Base-by-base conservation (phyloP, 2,888 invertebrate genomes). In the Orthosia gracilis region DNA sequence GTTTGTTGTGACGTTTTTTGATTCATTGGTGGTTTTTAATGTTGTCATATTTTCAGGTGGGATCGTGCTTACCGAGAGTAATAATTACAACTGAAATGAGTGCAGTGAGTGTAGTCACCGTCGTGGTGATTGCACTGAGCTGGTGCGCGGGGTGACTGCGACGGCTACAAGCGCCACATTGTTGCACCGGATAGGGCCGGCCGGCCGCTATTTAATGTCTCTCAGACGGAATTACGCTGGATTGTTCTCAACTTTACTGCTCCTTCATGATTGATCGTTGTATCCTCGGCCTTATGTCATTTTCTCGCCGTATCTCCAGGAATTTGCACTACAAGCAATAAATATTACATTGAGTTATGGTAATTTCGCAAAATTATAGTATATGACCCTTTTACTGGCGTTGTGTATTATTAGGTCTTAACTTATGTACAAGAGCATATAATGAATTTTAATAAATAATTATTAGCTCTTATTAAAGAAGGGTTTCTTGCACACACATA, bases 191-290 rank as follows among this genome's bases (percentile, higher is more conserved):
- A 96, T 96, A 96, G 96, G 96, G 96, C 96, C 80, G 85, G 77
- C 85, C 85, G 95, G 94, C 94, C 91, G 94, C 93, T 92, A 94
- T 96, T 96, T 96, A 96, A 96, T 96, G 96, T 96, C 96, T 92
- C 93, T 94, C 94, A 91, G 95, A 94, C 96, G 96, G 96, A 96
- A 96, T 96, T 96, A 96, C 96, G 95, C 96, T 93, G 96, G 95
- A 96, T 96, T 96, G 96, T 96, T 96, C 96, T 96, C 95, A 91
- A 91, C 91, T 96, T 96, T 96, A 96, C 94, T 94, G 95, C 96
- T 92, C 93, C 92, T 91, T 91, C 93, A 90, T 96, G 96, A 96
- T 96, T 96, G 96, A 96, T 96, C 94, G 96, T 95, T 93, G 95
- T 95, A 95, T 95, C 95, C 92, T 93, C 95, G 88, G 93, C 94